Percentiles rank a stretch among this genome's conserved stretches.
Evolutionary conservation across 2,113 vertebrate genomes (phyloP).

Genomic region (Atrichornis clamosus): DNA sequence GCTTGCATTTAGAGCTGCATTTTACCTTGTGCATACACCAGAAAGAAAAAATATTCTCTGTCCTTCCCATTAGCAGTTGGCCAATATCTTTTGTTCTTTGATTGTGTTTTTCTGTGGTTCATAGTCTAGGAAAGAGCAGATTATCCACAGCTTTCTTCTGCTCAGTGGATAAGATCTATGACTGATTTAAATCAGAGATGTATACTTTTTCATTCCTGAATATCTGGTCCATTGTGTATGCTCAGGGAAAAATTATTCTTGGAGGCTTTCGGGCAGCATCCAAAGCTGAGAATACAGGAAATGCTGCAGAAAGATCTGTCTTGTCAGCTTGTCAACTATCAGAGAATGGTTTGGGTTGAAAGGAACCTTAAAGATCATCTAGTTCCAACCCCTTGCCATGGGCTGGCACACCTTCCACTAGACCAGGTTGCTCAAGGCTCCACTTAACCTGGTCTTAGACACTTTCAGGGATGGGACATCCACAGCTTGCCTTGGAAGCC

Average conservation of each 20-base stretch:
- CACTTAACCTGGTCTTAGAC: background rate
- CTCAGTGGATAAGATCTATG: background rate
- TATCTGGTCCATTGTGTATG: background rate
- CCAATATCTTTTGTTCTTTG: background rate
- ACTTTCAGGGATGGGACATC: background rate
- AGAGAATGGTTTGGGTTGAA: background rate
- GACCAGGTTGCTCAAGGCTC: background rate
- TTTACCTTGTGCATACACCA: background rate
- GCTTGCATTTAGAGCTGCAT: background rate
- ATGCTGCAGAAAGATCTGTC: background rate
- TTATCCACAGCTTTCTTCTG: background rate
- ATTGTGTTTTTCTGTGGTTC: background rate
- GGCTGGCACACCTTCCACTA: background rate
- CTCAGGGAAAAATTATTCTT: background rate
- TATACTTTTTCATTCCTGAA: background rate
- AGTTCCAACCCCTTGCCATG: accelerated
- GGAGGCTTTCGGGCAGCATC: background rate
- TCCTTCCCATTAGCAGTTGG: background rate
- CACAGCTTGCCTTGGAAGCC: background rate
- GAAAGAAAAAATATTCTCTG: background rate
- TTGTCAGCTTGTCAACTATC: background rate
- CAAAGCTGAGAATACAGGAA: background rate
- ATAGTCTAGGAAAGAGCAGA: background rate
- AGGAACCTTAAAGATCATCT: background rate
- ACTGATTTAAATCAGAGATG: background rate